phyloP scores from a whole-genome alignment of 2,797 vertebrate genomes.

The Jordanella pulchra region DNA sequence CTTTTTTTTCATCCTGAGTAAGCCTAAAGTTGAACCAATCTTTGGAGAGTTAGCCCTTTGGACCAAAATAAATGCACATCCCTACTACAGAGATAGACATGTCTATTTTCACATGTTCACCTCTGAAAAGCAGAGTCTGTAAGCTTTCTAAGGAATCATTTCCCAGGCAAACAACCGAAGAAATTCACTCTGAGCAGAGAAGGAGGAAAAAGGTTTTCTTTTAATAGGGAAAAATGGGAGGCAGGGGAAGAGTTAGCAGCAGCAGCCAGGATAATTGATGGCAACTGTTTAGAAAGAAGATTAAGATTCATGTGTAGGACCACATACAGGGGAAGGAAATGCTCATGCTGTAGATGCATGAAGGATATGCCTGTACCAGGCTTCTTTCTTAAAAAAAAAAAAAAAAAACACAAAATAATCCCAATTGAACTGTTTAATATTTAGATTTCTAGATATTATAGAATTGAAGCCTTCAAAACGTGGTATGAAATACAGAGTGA shows the following conservation, averaged over 20 bases:
- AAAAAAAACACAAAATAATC: too few species aligned
- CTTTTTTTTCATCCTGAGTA: neutral
- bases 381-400: too few species aligned
- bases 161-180: slow-evolving; percentile 53
- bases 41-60: neutral
- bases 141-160: slow-evolving; percentile 70
- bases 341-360: slow-evolving; percentile 49
- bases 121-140: slow-evolving; percentile 43
- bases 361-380: slow-evolving; percentile 57
- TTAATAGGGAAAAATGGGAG: slow-evolving; percentile 78
- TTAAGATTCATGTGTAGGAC: slow-evolving; percentile 81
- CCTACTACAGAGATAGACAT: slow-evolving; percentile 14
- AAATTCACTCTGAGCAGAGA: slow-evolving; percentile 62
- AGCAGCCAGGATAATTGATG: slow-evolving; percentile 79
- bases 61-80: slow-evolving; percentile 2
- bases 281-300: slow-evolving; percentile 77
- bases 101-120: slow-evolving; percentile 43
- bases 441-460: slow-evolving; percentile 17
- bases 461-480: slow-evolving; percentile 32
- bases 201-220: slow-evolving; percentile 62
- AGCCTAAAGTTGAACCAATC: neutral
- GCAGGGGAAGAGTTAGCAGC: slow-evolving; percentile 72
- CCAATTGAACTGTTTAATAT: slow-evolving; percentile 44
- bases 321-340: slow-evolving; percentile 58
- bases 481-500: slow-evolving; percentile 21